phyloP scores from a whole-genome alignment of 1,140 invertebrate species.

The Procambarus clarkii region DNA sequence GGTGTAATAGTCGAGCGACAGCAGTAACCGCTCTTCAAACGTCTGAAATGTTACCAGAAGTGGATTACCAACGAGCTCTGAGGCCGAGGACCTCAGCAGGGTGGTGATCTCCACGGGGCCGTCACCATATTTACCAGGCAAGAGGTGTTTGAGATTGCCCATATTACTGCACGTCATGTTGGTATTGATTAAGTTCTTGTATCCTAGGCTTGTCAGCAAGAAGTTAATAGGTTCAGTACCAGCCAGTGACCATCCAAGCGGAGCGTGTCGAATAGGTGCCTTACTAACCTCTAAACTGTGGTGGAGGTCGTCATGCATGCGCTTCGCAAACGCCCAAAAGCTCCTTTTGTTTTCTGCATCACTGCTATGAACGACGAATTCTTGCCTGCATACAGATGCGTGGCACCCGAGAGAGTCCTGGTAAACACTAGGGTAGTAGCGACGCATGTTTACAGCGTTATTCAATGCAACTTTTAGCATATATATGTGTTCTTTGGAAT shows the following conservation, averaged over 20 bases:
- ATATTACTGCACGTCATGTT: slow-evolving; percentile 61
- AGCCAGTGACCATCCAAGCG: slow-evolving; percentile 15
- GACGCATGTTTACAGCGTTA: slow-evolving; percentile 50
- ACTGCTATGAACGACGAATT: not conserved
- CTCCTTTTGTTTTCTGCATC: not conserved
- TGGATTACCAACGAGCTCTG: slow-evolving; percentile 32
- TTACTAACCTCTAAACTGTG: slow-evolving; percentile 16
- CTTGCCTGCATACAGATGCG: slow-evolving; percentile 14
- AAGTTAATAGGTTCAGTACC: slow-evolving; percentile 51
- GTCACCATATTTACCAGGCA: not conserved
- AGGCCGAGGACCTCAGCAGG: slow-evolving; percentile 35
- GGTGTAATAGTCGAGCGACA: slow-evolving; percentile 63
- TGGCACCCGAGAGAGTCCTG: slow-evolving; percentile 40
- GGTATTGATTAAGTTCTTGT: slow-evolving; percentile 30
- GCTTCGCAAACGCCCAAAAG: slow-evolving; percentile 58
- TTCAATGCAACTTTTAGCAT: slow-evolving; percentile 17
- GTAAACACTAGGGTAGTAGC: slow-evolving; percentile 26
- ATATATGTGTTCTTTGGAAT: slow-evolving; percentile 11
- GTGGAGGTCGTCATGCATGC: slow-evolving; percentile 31
- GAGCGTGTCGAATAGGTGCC: slow-evolving; percentile 25
- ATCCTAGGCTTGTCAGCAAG: slow-evolving; percentile 36
- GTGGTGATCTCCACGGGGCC: slow-evolving; percentile 50
- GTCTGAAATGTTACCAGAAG: slow-evolving; percentile 50
- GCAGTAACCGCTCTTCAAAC: slow-evolving; percentile 40
- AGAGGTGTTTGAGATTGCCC: slow-evolving; percentile 48